Evolutionary conservation across 2,797 vertebrate species (phyloP).

Genomic region (Cyprinodon diabolis): DNA sequence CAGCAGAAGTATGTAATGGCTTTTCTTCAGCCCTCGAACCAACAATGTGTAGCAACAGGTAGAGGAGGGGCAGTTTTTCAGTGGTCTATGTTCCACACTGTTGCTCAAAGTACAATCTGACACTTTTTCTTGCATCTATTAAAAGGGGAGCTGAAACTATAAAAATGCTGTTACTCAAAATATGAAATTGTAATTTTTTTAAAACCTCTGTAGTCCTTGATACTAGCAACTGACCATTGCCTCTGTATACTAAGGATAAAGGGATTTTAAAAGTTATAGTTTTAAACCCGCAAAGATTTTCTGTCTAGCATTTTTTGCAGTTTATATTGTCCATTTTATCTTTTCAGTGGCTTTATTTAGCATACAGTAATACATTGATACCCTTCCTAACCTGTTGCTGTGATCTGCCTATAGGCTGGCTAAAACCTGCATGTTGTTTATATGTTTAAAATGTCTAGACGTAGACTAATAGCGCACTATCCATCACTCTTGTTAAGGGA

Average conservation of each 20-base stretch:
- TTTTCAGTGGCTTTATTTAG: neutral
- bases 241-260: neutral
- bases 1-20: neutral
- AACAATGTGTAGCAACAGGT: neutral
- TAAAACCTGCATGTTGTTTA: neutral
- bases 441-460: neutral
- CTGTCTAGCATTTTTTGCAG: neutral
- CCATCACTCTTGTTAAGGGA: too few relatives aligned
- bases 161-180: too few relatives aligned
- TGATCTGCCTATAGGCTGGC: neutral
- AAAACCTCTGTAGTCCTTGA: neutral
- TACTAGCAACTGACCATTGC: neutral
- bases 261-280: neutral
- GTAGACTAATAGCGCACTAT: too few relatives aligned
- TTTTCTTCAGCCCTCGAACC: neutral
- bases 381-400: neutral
- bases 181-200: too few relatives aligned
- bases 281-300: neutral
- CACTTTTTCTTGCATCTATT: neutral
- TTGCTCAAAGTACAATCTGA: neutral
- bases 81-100: neutral
- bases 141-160: neutral
- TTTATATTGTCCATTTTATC: neutral
- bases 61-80: neutral
- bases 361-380: neutral